phyloP scores from a whole-genome alignment of 1,140 invertebrate genomes.

The Mizuhopecten yessoensis region DNA sequence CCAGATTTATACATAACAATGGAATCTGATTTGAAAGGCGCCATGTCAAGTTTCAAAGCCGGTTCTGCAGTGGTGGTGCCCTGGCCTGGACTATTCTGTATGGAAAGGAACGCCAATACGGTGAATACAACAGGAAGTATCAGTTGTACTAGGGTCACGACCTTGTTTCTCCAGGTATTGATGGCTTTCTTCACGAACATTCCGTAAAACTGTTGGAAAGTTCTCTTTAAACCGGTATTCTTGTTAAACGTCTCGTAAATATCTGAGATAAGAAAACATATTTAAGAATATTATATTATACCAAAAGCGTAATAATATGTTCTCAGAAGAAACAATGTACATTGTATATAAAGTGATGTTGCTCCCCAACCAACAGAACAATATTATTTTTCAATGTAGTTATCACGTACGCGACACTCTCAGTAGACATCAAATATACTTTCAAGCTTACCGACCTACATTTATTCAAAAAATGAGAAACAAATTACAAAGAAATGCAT shows the following conservation, averaged over 20 bases:
- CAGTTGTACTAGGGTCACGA: constrained; percentile 53
- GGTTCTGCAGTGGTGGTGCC: constrained; percentile 36
- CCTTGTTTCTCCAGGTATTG: constrained; percentile 53
- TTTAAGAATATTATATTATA: no score
- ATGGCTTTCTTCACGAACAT: constrained; percentile 73
- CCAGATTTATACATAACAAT: constrained; percentile 40
- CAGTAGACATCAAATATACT: no score
- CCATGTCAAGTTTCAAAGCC: constrained; percentile 46
- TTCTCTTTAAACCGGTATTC: constrained; percentile 62
- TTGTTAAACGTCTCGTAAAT: constrained; percentile 61
- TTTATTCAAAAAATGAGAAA: no score
- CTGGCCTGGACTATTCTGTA: not conserved
- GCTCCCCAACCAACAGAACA: no score
- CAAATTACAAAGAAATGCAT: no score
- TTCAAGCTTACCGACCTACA: no score
- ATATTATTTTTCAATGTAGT: no score
- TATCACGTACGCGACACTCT: no score
- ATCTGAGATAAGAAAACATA: constrained; percentile 43
- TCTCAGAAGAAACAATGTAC: no score
- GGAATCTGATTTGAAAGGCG: constrained; percentile 36
- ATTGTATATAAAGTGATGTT: no score
- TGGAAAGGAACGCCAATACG: constrained; percentile 48
- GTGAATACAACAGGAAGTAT: constrained; percentile 60
- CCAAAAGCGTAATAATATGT: no score
- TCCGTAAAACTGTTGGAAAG: constrained; percentile 77